Percentiles rank a stretch among this genome's conserved stretches.
These are phyloP conservation scores for Oryzias dopingdopingensis DNA, from an alignment of 2,797 vertebrate genomes.

Conservation along the genomic window DNA sequence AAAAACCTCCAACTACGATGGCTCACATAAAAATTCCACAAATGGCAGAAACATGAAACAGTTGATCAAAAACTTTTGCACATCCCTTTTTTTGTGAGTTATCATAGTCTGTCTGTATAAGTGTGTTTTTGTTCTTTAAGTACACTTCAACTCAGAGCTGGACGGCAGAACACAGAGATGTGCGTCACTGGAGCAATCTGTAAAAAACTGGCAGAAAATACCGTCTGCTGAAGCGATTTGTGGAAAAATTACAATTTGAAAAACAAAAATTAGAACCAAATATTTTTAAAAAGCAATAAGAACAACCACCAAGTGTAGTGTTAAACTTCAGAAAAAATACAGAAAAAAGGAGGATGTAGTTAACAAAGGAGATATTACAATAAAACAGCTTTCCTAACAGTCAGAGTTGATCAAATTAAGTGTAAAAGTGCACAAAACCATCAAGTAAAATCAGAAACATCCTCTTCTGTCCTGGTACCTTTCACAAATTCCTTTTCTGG, in stretches of 20 bases:
- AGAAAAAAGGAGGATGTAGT: neutral
- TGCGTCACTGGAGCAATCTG: slow-evolving; percentile 1
- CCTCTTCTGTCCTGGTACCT: neutral
- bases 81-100: slow-evolving; percentile 11
- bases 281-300: neutral
- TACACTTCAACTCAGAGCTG: slow-evolving; percentile 14
- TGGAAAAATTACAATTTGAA: slow-evolving; percentile 20
- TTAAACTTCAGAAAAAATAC: neutral
- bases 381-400: slow-evolving; percentile 2
- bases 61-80: slow-evolving; percentile 3
- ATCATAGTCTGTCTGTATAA: neutral
- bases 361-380: slow-evolving; percentile 3
- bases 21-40: slow-evolving; percentile 42
- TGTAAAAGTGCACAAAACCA: slow-evolving; percentile 5
- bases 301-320: too few species aligned
- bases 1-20: slow-evolving; percentile 16
- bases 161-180: slow-evolving; percentile 13
- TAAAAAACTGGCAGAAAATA: slow-evolving; percentile 14
- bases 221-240: slow-evolving; percentile 12
- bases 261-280: neutral
- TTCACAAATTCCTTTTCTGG: slow-evolving; percentile 9
- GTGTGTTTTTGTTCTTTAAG: slow-evolving; percentile 8
- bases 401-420: neutral
- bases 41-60: slow-evolving; percentile 34
- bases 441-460: slow-evolving; percentile 5